Conservation (phyloP, 2,888 invertebrate genomes). For the Agrotis ipsilon region DNA sequence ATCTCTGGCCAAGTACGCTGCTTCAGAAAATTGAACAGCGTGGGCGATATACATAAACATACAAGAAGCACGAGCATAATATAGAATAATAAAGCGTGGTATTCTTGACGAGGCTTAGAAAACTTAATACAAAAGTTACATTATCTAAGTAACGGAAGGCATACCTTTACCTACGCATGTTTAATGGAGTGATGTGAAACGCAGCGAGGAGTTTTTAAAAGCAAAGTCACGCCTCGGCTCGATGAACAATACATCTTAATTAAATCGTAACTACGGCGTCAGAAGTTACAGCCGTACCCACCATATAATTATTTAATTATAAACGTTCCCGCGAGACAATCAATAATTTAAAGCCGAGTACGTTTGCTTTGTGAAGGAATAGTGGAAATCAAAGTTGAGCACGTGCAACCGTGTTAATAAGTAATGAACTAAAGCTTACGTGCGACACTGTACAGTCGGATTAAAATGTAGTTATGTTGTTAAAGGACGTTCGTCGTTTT, state of each 20-base stretch:
- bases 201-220: slow-evolving; percentile 82
- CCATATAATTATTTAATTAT: slow-evolving; percentile 85
- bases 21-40: slow-evolving; percentile 38
- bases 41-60: slow-evolving; percentile 29
- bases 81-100: slow-evolving; percentile 35
- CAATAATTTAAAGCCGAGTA: slow-evolving; percentile 72
- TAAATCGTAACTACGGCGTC: slow-evolving; percentile 80
- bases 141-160: slow-evolving; percentile 75
- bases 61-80: slow-evolving; percentile 19
- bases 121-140: slow-evolving; percentile 63
- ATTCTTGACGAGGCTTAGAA: slow-evolving; percentile 45
- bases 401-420: slow-evolving; percentile 75
- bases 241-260: slow-evolving; percentile 88
- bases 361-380: slow-evolving; percentile 62
- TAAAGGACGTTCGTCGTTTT: slow-evolving; percentile 67
- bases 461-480: slow-evolving; percentile 74
- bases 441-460: slow-evolving; percentile 69
- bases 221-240: slow-evolving; percentile 83
- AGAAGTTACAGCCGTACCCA: slow-evolving; percentile 75
- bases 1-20: slow-evolving; percentile 26
- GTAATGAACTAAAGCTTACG: slow-evolving; percentile 71
- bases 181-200: slow-evolving; percentile 79
- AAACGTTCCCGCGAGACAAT: slow-evolving; percentile 74
- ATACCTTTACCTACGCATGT: slow-evolving; percentile 69
- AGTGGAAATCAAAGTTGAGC: slow-evolving; percentile 59